Conservation (phyloP, 2,888 invertebrate species). For the Cremastinae sp. region DNA sequence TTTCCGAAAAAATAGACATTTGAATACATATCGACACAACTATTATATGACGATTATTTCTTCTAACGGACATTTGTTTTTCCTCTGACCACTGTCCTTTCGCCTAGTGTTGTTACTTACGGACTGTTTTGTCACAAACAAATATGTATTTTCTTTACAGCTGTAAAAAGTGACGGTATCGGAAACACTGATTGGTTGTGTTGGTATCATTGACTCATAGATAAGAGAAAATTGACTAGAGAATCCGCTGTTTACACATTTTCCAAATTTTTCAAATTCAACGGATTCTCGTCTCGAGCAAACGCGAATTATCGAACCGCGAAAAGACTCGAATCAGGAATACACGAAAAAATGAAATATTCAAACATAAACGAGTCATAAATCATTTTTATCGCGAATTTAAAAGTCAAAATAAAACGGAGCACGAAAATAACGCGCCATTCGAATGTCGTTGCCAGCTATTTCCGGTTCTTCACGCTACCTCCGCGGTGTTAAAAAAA, state of each 20-base stretch:
- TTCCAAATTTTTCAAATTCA: no score
- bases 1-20: no score
- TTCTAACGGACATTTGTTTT: constrained; percentile 49
- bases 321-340: no score
- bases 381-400: not conserved
- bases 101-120: constrained; percentile 7
- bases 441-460: constrained; percentile 7
- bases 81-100: constrained; percentile 16
- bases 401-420: no score
- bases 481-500: not conserved
- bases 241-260: no score
- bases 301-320: no score
- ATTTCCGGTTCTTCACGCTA: constrained; percentile 28
- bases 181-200: no score
- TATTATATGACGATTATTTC: not conserved
- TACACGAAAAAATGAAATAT: not conserved
- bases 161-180: no score
- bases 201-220: no score
- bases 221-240: no score
- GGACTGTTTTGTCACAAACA: not conserved
- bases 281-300: no score
- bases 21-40: no score
- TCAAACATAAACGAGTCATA: not conserved
- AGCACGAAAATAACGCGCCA: not conserved
- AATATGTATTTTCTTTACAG: not conserved